phyloP scores from a whole-genome alignment of 1,140 invertebrate species.

The Chlorops oryzae region DNA sequence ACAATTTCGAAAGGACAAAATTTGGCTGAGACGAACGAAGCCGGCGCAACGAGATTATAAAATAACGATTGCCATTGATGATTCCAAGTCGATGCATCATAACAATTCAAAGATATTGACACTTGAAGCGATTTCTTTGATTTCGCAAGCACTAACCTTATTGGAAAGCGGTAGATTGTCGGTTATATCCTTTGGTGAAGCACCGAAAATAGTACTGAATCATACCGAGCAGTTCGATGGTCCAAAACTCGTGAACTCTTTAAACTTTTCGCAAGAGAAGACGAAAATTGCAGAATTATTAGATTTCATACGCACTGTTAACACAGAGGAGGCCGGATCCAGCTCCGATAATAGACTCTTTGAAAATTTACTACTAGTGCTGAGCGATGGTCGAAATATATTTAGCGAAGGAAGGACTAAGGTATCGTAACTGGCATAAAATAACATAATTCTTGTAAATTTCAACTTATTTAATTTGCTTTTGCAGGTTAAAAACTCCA shows the following conservation, averaged over 20 bases:
- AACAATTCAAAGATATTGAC: conserved; percentile 87
- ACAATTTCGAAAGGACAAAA: conserved; percentile 97
- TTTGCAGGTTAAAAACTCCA: conserved; percentile 54
- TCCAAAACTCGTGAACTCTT: conserved; percentile 66
- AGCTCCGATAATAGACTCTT: conserved; percentile 60
- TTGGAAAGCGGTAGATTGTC: conserved; percentile 89
- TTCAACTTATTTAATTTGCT: background rate
- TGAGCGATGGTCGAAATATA: conserved; percentile 91
- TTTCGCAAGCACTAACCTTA: conserved; percentile 82
- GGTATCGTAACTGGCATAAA: conserved; percentile 49
- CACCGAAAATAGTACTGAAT: conserved; percentile 73
- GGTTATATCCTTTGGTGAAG: conserved; percentile 89
- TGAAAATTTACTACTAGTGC: conserved; percentile 80
- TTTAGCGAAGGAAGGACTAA: conserved; percentile 79
- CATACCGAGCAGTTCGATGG: conserved; percentile 84
- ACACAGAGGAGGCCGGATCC: conserved; percentile 53
- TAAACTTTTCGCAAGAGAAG: conserved; percentile 75
- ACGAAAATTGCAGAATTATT: conserved; percentile 76
- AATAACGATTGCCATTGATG: conserved; percentile 93
- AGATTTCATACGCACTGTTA: conserved; percentile 67
- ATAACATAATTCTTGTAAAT: background rate
- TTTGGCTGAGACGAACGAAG: conserved; percentile 94
- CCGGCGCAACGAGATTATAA: conserved; percentile 95
- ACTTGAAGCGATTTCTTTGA: conserved; percentile 88
- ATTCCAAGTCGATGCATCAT: conserved; percentile 89